phyloP scores from a whole-genome alignment of 2,113 vertebrate genomes.

The Mustela nigripes region DNA sequence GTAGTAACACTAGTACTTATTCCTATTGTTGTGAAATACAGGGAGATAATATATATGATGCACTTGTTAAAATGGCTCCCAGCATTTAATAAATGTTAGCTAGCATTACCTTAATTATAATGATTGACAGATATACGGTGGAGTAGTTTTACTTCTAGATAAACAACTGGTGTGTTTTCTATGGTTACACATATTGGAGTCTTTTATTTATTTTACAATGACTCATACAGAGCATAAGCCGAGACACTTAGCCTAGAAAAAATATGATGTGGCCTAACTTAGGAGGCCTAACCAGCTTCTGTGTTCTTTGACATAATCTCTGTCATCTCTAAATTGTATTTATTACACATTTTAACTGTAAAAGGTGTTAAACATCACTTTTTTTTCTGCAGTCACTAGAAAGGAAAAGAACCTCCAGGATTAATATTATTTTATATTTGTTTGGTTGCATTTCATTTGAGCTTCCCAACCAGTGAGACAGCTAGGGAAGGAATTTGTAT shows the following conservation, averaged over 20 bases:
- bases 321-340: background rate
- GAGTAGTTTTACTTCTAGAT: constrained; percentile 5
- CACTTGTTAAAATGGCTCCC: background rate
- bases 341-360: constrained; percentile 12
- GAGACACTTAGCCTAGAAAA: constrained; percentile 26
- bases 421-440: background rate
- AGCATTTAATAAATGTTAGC: background rate
- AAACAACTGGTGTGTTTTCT: background rate
- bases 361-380: background rate
- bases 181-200: background rate
- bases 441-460: background rate
- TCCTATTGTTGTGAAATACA: background rate
- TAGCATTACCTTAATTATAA: constrained; percentile 43
- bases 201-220: background rate
- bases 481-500: background rate
- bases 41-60: background rate
- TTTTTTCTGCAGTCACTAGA: background rate
- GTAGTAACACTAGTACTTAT: background rate
- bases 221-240: background rate
- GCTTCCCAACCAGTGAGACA: background rate
- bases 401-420: background rate
- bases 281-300: background rate
- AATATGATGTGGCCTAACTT: background rate
- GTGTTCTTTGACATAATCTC: background rate
- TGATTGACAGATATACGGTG: background rate